Evolutionary conservation across 2,888 invertebrate species (phyloP).

Genomic region (Ennomos quercinarius): DNA sequence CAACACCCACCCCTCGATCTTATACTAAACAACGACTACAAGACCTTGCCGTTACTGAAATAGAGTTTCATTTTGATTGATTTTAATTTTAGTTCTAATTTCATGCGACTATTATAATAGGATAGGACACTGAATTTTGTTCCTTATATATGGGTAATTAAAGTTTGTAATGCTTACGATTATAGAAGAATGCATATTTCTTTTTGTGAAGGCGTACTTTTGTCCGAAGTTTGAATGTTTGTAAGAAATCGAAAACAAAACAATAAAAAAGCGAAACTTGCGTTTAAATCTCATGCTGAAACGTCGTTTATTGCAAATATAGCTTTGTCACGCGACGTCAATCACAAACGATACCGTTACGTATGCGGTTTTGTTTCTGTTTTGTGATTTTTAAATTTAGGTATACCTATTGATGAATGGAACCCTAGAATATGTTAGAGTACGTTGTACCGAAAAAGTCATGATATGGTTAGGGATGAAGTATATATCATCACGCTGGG

Average conservation of each 20-base stretch:
- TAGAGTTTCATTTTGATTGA: constrained; percentile 20
- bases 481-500: no score
- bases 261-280: constrained; percentile 32
- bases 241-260: constrained; percentile 14
- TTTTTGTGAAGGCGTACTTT: neutral
- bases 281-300: constrained; percentile 12
- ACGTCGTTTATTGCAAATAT: constrained; percentile 16
- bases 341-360: constrained; percentile 14
- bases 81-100: no score
- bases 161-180: no score
- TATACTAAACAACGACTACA: constrained; percentile 25
- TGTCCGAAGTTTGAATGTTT: no score
- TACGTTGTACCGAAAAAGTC: no score
- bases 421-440: no score
- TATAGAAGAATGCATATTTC: no score
- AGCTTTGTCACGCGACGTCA: constrained; percentile 33
- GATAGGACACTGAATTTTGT: no score
- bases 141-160: neutral
- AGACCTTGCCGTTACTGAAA: constrained; percentile 5
- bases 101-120: no score
- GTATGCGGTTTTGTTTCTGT: neutral
- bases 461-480: no score
- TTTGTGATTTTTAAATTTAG: neutral
- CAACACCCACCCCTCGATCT: constrained; percentile 37
- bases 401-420: no score